phyloP scores from a whole-genome alignment of 2,797 vertebrate species.

The Lophius americanus region DNA sequence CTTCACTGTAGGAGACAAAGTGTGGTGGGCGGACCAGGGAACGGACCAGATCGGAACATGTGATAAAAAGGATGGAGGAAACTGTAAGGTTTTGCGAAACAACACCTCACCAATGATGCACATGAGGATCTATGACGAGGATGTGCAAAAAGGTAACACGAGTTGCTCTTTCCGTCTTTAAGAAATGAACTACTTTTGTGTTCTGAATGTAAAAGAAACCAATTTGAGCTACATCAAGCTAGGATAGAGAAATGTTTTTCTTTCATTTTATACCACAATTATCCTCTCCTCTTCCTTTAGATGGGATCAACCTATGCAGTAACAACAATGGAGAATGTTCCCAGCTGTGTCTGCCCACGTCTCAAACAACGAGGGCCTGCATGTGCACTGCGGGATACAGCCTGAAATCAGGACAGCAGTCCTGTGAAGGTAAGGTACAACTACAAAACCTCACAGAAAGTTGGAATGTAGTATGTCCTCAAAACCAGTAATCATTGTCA shows the following conservation, averaged over 20 bases:
- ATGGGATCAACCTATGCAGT: slow-evolving; percentile 90
- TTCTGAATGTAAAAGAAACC: too few relatives aligned
- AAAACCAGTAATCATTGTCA: slow-evolving; percentile 1
- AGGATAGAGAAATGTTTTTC: background rate
- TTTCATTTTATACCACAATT: slow-evolving; percentile 1
- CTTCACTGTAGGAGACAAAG: slow-evolving; percentile 85
- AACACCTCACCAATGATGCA: slow-evolving; percentile 95
- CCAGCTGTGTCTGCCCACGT: slow-evolving; percentile 95
- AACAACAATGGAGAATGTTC: slow-evolving; percentile 95
- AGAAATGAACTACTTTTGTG: too few relatives aligned
- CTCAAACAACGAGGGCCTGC: slow-evolving; percentile 87
- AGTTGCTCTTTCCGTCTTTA: background rate
- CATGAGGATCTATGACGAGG: slow-evolving; percentile 96
- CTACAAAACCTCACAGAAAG: slow-evolving; percentile 1
- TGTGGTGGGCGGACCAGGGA: slow-evolving; percentile 97
- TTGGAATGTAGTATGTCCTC: background rate
- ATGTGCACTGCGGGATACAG: slow-evolving; percentile 98
- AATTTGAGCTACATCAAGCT: background rate
- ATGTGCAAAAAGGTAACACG: slow-evolving; percentile 85
- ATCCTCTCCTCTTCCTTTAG: slow-evolving; percentile 28
- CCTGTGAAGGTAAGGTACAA: slow-evolving; percentile 90
- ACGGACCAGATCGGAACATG: slow-evolving; percentile 95
- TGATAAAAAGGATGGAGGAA: slow-evolving; percentile 89
- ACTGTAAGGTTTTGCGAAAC: slow-evolving; percentile 87
- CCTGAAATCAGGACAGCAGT: slow-evolving; percentile 92